Base-by-base conservation (phyloP, 2,797 vertebrate species). In the Cryptoprocta ferox region DNA sequence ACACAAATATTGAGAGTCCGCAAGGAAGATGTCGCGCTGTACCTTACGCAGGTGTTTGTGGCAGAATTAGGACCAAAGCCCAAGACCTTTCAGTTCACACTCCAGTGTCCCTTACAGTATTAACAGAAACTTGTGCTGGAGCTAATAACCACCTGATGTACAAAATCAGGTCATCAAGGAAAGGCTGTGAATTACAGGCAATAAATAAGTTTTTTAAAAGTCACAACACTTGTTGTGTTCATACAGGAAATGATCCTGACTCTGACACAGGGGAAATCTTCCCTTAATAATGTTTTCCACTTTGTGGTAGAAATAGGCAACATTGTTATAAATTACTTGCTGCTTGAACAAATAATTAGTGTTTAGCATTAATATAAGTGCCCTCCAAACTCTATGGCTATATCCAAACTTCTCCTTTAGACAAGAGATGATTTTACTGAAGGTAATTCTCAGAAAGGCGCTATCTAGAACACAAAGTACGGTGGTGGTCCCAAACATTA, bases 341-440 rank as follows among this genome's bases (percentile, higher is more conserved):
- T 83, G 24, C 48, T 96, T 71, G 80, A 95, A 88, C n/a, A 82
- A 75, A 85, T n/a, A 90, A 45, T 92, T 85, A 30, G 81, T 94
- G 24, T 94, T 94, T 42, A 94, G 14, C 12, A 28, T 87, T 63
- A 80, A 65, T 45, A 4, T 50, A 75, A 94, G 13, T 53, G 45
- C 28, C 18, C 13, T 65, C 59, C 73, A 30, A 95, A 83, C 39
- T 73, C 35, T 66, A 50, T 82, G 39, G 16, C 53, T 81, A 6
- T 93, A 75, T 59, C n/a, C 39, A 87, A 88, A 90, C 84, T 68
- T 30, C 84, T 81, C 48, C 80, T 87, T 90, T 88, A 94, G 82
- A 76, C 53, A 71, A 66, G 66, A 89, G 21, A 39, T 79, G 42
- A 79, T 91, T 89, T 91, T 80, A 68, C 35, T 78, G 28, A 78